Evolutionary conservation across 2,888 invertebrate genomes (phyloP).

Genomic region (Atethmia centrago): DNA sequence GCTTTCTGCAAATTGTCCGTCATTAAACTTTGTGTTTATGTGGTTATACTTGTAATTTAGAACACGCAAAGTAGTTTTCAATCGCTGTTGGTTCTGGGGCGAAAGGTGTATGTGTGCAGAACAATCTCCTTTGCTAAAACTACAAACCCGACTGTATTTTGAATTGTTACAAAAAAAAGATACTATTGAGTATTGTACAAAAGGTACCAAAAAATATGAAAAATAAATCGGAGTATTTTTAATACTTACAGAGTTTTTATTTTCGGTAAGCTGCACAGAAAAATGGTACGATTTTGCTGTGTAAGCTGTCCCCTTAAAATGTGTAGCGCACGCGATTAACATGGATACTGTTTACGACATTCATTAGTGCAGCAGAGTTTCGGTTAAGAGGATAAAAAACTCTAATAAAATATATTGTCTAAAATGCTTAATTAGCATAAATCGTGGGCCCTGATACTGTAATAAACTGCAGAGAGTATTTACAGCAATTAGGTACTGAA

Average conservation of each 20-base stretch:
- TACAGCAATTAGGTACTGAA: constrained; percentile 41
- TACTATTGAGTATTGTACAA: not conserved
- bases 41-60: no score
- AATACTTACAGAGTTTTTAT: constrained; percentile 7
- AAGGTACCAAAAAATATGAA: not conserved
- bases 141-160: not conserved
- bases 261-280: constrained; percentile 13
- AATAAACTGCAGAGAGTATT: constrained; percentile 27
- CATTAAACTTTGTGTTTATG: no score
- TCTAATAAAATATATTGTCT: constrained; percentile 36
- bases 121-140: not conserved
- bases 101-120: no score
- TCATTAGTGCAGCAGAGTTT: constrained; percentile 44
- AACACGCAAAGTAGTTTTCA: no score
- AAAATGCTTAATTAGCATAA: constrained; percentile 52
- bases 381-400: constrained; percentile 49
- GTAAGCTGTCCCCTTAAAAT: constrained; percentile 38
- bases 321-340: constrained; percentile 35
- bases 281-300: constrained; percentile 22
- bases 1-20: no score
- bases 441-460: constrained; percentile 29
- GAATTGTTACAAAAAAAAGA: not conserved
- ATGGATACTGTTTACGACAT: constrained; percentile 42
- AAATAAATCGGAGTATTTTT: not conserved
- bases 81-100: no score